phyloP scores from a whole-genome alignment of 2,888 invertebrate genomes.

The Automeris io region DNA sequence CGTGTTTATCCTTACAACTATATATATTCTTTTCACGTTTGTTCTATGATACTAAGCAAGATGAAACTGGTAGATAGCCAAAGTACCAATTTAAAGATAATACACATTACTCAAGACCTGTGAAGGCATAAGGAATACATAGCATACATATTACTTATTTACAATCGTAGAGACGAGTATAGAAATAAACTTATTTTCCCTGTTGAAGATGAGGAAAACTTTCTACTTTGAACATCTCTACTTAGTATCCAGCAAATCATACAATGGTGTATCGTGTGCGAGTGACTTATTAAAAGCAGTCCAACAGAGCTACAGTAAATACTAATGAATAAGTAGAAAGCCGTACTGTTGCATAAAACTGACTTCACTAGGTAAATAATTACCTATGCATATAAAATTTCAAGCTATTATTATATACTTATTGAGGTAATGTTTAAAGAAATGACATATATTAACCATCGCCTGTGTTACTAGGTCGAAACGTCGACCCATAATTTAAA shows the following conservation, averaged over 20 bases:
- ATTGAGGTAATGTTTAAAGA: no score
- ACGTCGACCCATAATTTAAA: no score
- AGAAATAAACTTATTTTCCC: neutral
- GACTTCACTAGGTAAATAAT: constrained; percentile 2
- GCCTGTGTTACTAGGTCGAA: no score
- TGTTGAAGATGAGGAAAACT: neutral
- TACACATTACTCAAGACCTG: constrained; percentile 13
- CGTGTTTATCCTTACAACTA: constrained; percentile 2
- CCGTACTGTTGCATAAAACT: neutral
- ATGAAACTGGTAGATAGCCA: constrained; percentile 29
- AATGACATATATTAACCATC: no score
- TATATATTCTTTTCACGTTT: constrained; percentile 34
- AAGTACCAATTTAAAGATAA: constrained; percentile 24
- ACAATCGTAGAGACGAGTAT: neutral
- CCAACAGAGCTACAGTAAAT: constrained; percentile 1
- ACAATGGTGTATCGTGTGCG: neutral
- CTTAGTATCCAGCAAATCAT: constrained; percentile 1
- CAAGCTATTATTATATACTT: no score
- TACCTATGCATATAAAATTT: constrained; percentile 1
- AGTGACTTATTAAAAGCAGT: constrained; percentile 3
- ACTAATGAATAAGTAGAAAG: constrained; percentile 2
- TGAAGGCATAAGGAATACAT: constrained; percentile 3
- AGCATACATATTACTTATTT: constrained; percentile 1
- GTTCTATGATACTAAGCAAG: constrained; percentile 19
- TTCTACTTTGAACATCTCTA: constrained; percentile 2